Conservation (phyloP, 2,888 invertebrate genomes). For the Alloscopus bannaensis region DNA sequence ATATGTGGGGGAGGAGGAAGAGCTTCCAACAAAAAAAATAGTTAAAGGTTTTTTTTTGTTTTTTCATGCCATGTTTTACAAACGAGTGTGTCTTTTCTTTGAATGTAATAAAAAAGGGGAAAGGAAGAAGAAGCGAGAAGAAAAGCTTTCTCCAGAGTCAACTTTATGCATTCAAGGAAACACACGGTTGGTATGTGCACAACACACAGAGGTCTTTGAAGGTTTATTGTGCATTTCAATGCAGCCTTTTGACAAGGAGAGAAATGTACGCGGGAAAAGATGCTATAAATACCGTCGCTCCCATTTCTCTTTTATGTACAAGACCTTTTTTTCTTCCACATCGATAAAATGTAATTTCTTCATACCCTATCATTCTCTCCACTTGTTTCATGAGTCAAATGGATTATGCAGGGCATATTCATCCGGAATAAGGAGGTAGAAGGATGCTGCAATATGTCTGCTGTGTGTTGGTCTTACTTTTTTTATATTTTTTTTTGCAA, state of each 20-base stretch:
- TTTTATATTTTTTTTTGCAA: no score
- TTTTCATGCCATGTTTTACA: no score
- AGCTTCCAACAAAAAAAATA: not conserved
- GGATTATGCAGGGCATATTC: no score
- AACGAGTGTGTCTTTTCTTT: no score
- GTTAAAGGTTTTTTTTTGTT: no score
- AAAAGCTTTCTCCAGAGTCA: not conserved
- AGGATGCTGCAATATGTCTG: no score
- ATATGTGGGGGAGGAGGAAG: not conserved
- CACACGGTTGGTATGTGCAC: not conserved
- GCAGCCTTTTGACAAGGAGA: not conserved
- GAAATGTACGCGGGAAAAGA: not conserved
- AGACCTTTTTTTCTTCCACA: not conserved
- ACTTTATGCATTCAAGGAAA: slow-evolving; percentile 4
- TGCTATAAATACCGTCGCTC: not conserved
- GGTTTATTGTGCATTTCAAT: slow-evolving; percentile 6
- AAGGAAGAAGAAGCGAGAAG: not conserved
- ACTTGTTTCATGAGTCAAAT: no score
- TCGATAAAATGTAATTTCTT: slow-evolving; percentile 18
- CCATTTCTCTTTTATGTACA: no score
- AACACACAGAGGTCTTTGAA: slow-evolving; percentile 1
- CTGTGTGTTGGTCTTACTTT: no score
- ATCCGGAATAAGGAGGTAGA: no score
- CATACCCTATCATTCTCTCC: not conserved
- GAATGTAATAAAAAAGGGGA: no score